Evolutionary conservation across 2,113 vertebrate species (phyloP).

Genomic region (Murina feae): DNA sequence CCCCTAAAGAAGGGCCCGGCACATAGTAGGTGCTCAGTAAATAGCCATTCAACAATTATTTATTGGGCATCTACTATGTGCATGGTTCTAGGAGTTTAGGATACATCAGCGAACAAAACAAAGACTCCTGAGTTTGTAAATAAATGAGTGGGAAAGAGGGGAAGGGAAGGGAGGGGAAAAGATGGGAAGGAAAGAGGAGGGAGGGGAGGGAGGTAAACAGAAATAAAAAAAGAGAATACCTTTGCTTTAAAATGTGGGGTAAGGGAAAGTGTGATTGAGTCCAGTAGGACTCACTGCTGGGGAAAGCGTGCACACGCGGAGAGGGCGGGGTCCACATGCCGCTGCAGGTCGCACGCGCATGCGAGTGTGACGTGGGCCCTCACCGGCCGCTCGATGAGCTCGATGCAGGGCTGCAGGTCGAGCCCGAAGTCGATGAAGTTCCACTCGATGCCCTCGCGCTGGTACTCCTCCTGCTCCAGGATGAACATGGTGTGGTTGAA

Average conservation of each 20-base stretch:
- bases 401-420: slow-evolving; percentile 96
- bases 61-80: neutral
- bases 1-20: neutral
- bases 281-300: neutral
- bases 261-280: neutral
- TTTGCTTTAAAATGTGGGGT: neutral
- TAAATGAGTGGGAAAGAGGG: neutral
- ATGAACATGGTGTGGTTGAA: slow-evolving; percentile 99
- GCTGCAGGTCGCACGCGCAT: fast-evolving
- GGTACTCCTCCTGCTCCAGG: slow-evolving; percentile 97
- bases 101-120: neutral
- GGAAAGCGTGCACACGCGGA: fast-evolving
- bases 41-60: neutral
- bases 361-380: slow-evolving; percentile 33
- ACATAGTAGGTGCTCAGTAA: neutral
- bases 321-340: fast-evolving
- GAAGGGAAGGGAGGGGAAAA: fast-evolving
- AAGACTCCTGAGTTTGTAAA: neutral
- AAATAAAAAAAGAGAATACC: neutral
- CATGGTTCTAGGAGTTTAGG: neutral
- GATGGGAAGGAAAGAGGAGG: fast-evolving
- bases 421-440: slow-evolving; percentile 97
- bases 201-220: no score
- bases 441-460: slow-evolving; percentile 96
- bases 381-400: slow-evolving; percentile 94